Evolutionary conservation across 2,797 vertebrate species (phyloP).

Genomic region (Poecilia wingei): DNA sequence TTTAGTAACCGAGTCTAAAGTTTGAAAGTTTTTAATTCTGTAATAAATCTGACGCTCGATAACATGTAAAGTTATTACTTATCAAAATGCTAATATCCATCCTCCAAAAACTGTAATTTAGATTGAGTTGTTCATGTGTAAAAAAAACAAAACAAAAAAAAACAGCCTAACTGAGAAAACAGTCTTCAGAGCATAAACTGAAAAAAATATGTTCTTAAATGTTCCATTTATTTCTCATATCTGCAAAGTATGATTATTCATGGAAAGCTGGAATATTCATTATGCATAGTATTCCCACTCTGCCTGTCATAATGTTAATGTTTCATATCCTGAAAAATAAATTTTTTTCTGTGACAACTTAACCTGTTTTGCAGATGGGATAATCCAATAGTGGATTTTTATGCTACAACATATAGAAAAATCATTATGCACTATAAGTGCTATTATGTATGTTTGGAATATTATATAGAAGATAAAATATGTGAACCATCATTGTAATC

Average conservation of each 20-base stretch:
- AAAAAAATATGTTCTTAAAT: neutral
- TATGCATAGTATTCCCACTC: neutral
- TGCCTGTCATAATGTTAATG: neutral
- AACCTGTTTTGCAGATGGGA: neutral
- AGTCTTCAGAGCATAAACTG: neutral
- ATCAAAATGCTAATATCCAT: neutral
- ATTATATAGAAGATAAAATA: neutral
- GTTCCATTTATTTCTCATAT: neutral
- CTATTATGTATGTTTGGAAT: neutral
- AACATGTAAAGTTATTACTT: neutral
- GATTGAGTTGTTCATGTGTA: neutral
- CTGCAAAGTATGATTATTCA: neutral
- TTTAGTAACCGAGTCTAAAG: neutral
- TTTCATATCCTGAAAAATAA: neutral
- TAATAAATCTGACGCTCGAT: neutral
- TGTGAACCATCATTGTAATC: neutral
- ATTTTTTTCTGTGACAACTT: neutral
- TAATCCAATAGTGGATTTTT: neutral
- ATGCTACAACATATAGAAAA: slow-evolving; percentile 4
- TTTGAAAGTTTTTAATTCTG: neutral
- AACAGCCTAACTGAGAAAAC: neutral
- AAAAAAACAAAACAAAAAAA: neutral
- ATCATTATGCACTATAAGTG: neutral
- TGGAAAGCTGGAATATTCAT: neutral
- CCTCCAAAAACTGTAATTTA: neutral